Evolutionary conservation across 2,797 vertebrate genomes (phyloP), one percentile per base, ranked within the genome.

Genomic region (Cheirogaleus major): DNA sequence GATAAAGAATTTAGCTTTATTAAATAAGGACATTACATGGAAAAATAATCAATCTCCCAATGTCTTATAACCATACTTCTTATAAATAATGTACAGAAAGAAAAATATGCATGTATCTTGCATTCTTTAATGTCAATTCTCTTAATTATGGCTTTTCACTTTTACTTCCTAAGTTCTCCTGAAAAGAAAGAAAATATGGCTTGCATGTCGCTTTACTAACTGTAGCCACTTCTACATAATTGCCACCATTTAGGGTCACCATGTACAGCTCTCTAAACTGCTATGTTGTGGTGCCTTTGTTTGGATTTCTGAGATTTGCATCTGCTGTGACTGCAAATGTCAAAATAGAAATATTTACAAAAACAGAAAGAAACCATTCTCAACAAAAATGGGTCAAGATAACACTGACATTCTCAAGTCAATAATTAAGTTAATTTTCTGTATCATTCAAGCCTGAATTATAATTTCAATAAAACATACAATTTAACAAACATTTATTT

Each of bases 341-440:
- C 35, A 95, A 92, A 93, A 95, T 13, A 95, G 22, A 96, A 89
- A 91, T 81, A 84, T 65, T 86, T 57, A 73, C 65, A 25, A 85
- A 92, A 63, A 63, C 59, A 43, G 4, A 4, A 93, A 89, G 8
- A 89, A 83, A 75, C 1, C 7, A 81, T 18, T 93, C 45, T 89
- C 41, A 83, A 81, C 35, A 83, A 73, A 93, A 91, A 88, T 45
- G 20, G 32, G 27, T 92, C 88, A 92, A 70, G 41, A 91, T 59
- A 86, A 89, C 23, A 94, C 17, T 93, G 61, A 92, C 89, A 80
- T 92, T 93, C 76, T 48, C 52, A 94, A 95, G 57, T 89, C 45
- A 35, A 83, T 92, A 94, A 96, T 94, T 92, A 96, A 80, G 67
- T 81, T 73, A 92, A 95, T 95, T 92, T 95, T 86, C 27, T 94